These are phyloP conservation scores for Hephaestus fuliginosus DNA, from an alignment of 2,797 vertebrate species.

Conservation along the genomic window DNA sequence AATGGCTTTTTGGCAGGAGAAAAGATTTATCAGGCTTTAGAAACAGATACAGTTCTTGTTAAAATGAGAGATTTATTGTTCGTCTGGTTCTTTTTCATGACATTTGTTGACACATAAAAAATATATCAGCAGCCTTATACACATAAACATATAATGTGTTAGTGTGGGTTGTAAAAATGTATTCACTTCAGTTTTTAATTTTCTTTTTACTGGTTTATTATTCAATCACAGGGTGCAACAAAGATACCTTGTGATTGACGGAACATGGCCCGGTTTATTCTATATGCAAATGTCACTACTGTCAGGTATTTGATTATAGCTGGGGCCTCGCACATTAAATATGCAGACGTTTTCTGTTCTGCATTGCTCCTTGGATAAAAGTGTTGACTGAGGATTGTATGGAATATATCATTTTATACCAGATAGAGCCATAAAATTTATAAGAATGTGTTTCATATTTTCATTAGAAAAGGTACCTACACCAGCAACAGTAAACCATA, in stretches of 20 bases:
- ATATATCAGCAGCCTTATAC: background rate
- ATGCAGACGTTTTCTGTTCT: conserved; percentile 1
- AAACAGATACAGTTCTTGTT: background rate
- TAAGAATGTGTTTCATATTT: background rate
- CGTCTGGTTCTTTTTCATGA: background rate
- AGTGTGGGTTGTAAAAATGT: background rate
- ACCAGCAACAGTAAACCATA: conserved; percentile 85
- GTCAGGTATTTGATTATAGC: conserved; percentile 18
- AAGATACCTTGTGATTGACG: background rate
- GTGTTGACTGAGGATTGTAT: background rate
- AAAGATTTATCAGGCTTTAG: background rate
- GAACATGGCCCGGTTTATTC: background rate
- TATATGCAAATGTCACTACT: conserved; percentile 27
- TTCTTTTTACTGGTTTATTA: background rate
- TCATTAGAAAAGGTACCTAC: conserved; percentile 70
- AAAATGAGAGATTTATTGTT: background rate
- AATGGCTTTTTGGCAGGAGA: background rate
- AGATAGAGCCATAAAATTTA: background rate
- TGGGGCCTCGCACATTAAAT: background rate
- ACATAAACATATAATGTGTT: background rate
- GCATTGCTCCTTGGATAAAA: conserved; percentile 6
- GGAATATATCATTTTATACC: background rate
- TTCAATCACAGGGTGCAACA: conserved; percentile 3
- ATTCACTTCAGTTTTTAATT: background rate
- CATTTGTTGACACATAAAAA: background rate